Conservation (phyloP, 2,113 vertebrate genomes). For the Marmota flaviventris region DNA sequence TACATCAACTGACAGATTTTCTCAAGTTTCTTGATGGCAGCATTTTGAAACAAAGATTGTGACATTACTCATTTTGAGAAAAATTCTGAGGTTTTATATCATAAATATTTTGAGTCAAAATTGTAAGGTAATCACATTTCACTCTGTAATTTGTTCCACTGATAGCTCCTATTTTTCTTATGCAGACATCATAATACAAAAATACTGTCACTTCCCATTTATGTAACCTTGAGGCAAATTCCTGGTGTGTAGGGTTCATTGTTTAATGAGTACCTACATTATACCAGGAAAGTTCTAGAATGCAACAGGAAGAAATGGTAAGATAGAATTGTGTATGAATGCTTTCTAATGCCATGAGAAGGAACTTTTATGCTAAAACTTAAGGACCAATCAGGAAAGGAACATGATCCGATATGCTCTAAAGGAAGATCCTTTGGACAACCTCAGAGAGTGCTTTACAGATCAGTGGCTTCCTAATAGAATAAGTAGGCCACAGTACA, state of each 20-base stretch:
- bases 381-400: not conserved
- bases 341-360: not conserved
- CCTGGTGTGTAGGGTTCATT: not conserved
- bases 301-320: not conserved
- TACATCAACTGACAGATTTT: not conserved
- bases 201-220: not conserved
- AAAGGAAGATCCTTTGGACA: not conserved
- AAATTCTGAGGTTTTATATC: not conserved
- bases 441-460: not conserved
- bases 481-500: not conserved
- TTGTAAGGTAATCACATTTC: not conserved
- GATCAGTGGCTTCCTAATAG: not conserved
- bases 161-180: not conserved
- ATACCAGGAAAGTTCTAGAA: not conserved
- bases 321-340: not conserved
- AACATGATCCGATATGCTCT: not conserved
- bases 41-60: conserved; percentile 11
- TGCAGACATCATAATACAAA: not conserved
- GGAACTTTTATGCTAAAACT: not conserved
- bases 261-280: not conserved
- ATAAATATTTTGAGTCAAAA: not conserved
- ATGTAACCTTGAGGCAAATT: not conserved
- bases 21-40: not conserved
- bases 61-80: conserved; percentile 1
- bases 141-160: not conserved